Base-by-base conservation (phyloP, 2,888 invertebrate species). In the Hydropsyche betteni region DNA sequence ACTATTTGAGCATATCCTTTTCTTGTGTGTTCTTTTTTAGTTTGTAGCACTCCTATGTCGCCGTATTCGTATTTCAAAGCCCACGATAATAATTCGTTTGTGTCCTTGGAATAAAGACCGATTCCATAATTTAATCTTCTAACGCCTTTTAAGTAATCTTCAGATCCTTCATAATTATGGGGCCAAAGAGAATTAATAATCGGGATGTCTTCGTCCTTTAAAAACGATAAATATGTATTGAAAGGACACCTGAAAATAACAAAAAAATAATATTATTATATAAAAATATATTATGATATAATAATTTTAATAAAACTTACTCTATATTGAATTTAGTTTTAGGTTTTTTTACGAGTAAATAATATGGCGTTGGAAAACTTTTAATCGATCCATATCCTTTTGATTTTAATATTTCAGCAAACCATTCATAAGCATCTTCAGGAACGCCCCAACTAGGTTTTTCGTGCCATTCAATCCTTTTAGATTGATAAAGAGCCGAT, bases 1-100 rank as follows among this genome's bases (percentile, higher is more conserved):
- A 85, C 81, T 33, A 84, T 78, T 77, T 80, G 81, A 4, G 82
- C 85, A 77, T 84, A 85, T 34, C 85, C 85, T 76, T 81, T 84
- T 61, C 83, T 80, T 76, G 80, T 83, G 74, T 85, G 80, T 16
- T 81, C 80, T 2, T 83, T 81, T 6, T 81, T 77, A 1, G 84
- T 84, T 76, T 85, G 84, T 36, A 85, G 80, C 5, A 83, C 80
- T 16, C 82, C 82, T 53, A 85, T 68, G 24, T 82, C 83, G 16
- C 83, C 82, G 73, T 82, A 81, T 44, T 83, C 82, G 74, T 82
- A 83, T 70, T 82, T 82, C 16, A 85, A 61, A 10, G 80, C 81
- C 85, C 85, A 86, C 8, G 84, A 82, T 5, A 84, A 81, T 68
- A 86, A 77, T 76, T 81, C 80, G 72, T 83, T 74, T 70, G 81